Evolutionary conservation across 2,888 invertebrate species (phyloP), one percentile per base, ranked within the genome.

Genomic region (Diaperis boleti): DNA sequence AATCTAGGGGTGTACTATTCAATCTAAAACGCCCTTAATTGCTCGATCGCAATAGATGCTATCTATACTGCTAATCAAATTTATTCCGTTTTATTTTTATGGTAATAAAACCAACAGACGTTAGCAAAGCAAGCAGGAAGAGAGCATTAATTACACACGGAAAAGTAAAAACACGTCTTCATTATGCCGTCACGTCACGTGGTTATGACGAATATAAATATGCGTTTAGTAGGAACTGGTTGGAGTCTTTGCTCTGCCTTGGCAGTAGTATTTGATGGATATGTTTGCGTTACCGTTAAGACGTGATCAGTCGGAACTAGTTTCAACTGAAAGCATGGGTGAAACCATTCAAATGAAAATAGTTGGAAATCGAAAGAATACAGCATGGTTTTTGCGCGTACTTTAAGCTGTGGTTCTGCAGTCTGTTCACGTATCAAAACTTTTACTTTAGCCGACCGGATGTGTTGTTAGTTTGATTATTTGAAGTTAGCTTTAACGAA

Each of bases 91-190:
- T 35, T 15, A 6, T 17, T 1, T 39, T 14, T 39, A 39, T 39
- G 39, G 17, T 39, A 39, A 39, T 39, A 8, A 15, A 50, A 35
- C 29, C 18, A 50, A 15, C 50, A 50, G 35, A 37, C 50, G 20
- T 29, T 37, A 35, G 33, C 8, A 37, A 20, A n/a, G 17, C 39
- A 8, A 17, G 39, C 39, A 39, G 39, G 39, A 39, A 39, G 17
- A n/a, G n/a, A 39, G 8, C 39, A 39, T 39, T 39, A 39, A 39
- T 39, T 17, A 15, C 39, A 15, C 13, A 14, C 39, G 14, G 39
- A 39, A 39, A 39, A 39, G 17, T 15, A 14, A 39, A 39, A 39
- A 39, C n/a, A n/a, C 11, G 8, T 13, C 17, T 14, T 17, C 11
- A 15, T 39, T 15, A 39, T 15, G 5, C 8, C 39, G 39, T n/a